Conservation (phyloP, 2,113 vertebrate species). For the Hassar affinis region DNA sequence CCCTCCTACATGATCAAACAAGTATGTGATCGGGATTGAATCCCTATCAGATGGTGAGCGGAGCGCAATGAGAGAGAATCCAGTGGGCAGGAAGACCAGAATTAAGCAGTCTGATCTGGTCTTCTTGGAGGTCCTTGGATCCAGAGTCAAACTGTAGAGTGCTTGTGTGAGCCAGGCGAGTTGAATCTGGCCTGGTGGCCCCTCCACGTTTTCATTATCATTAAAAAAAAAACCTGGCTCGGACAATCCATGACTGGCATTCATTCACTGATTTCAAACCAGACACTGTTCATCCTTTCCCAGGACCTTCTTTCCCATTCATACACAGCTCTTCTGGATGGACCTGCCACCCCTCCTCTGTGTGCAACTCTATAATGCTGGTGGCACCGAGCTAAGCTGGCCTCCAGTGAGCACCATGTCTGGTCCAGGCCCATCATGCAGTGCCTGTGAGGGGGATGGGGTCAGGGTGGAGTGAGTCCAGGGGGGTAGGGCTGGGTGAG, state of each 20-base stretch:
- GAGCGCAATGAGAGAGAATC: conserved; percentile 30
- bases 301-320: conserved; percentile 67
- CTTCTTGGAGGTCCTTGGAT: conserved; percentile 32
- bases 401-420: conserved; percentile 42
- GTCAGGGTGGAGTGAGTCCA: conserved; percentile 85
- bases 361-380: conserved; percentile 40
- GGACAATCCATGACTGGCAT: conserved; percentile 29
- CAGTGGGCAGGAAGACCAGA: conserved; percentile 30
- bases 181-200: conserved; percentile 30
- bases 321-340: conserved; percentile 77
- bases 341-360: conserved; percentile 79
- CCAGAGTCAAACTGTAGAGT: conserved; percentile 20
- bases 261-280: conserved; percentile 3
- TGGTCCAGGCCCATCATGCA: conserved; percentile 63
- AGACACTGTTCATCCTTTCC: conserved; percentile 35
- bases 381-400: conserved; percentile 17
- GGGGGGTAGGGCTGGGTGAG: conserved; percentile 86
- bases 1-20: conserved; percentile 29
- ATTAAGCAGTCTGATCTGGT: conserved; percentile 30
- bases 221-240: conserved; percentile 28
- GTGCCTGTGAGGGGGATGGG: conserved; percentile 81
- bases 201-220: not conserved
- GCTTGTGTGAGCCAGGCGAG: not conserved
- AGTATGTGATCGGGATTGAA: not conserved
- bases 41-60: conserved; percentile 19